phyloP scores from a whole-genome alignment of 2,113 vertebrate species.

The Hippocampus barbouri region DNA sequence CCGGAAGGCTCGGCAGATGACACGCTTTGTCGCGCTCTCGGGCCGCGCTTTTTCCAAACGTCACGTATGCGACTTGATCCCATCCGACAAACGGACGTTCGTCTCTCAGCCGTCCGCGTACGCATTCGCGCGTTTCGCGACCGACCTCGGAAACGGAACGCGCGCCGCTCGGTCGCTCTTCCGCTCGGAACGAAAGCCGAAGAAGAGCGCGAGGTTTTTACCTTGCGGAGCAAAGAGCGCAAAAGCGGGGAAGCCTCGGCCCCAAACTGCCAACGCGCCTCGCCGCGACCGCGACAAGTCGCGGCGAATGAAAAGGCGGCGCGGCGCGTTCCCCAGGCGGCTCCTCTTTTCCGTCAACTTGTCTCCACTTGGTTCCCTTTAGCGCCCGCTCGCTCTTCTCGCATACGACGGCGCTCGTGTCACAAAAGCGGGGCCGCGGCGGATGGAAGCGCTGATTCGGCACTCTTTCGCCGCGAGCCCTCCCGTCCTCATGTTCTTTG shows the following conservation, averaged over 20 bases:
- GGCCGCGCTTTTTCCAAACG: no score
- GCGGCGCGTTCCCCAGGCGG: background rate
- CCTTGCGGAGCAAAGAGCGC: constrained; percentile 14
- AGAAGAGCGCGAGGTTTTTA: background rate
- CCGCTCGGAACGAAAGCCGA: background rate
- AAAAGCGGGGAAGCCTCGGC: constrained; percentile 39
- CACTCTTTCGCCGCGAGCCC: constrained; percentile 53
- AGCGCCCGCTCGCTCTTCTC: constrained; percentile 18
- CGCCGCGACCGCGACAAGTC: constrained; percentile 65
- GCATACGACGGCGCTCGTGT: constrained; percentile 28
- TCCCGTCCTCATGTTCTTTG: constrained; percentile 58
- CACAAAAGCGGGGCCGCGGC: constrained; percentile 47
- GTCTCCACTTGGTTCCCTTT: constrained; percentile 25
- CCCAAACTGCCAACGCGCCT: constrained; percentile 72
- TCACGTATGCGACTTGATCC: no score
- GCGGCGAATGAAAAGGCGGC: constrained; percentile 43
- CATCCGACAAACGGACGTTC: no score
- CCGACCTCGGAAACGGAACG: no score
- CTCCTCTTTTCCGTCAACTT: constrained; percentile 45
- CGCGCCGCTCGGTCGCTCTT: no score
- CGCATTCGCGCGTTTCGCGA: no score
- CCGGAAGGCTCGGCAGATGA: no score
- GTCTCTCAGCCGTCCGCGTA: no score
- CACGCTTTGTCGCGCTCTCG: no score
- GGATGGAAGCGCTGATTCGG: constrained; percentile 58